Conservation (phyloP, 2,797 vertebrate species). For the Columba guinea region DNA sequence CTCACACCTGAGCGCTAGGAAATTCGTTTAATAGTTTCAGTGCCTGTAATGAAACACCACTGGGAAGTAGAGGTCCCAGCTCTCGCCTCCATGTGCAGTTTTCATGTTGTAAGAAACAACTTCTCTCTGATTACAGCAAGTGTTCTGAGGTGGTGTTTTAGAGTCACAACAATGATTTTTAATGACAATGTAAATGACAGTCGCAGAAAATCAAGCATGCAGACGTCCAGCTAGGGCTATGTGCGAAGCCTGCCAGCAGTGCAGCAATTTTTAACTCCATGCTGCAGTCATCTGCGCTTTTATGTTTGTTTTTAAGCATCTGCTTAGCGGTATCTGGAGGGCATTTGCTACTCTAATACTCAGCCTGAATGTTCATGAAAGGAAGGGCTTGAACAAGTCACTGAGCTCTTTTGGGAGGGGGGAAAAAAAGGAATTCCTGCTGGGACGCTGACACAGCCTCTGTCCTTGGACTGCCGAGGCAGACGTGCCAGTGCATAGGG, state of each 20-base stretch:
- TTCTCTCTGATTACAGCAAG: neutral
- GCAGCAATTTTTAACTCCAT: neutral
- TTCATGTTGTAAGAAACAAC: neutral
- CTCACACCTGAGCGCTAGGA: neutral
- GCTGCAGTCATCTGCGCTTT: conserved; percentile 5
- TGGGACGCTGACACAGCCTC: neutral
- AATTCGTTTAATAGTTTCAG: conserved; percentile 29
- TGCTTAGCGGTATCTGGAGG: conserved; percentile 1
- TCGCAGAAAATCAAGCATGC: neutral
- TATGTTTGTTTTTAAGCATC: conserved; percentile 30
- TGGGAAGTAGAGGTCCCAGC: conserved; percentile 21
- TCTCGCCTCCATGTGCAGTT: neutral
- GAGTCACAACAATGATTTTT: neutral
- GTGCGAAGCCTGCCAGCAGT: neutral
- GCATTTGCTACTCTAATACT: neutral
- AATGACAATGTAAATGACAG: neutral
- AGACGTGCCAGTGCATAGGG: neutral
- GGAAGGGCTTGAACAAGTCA: neutral
- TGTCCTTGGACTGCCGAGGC: rapidly evolving
- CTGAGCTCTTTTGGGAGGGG: neutral
- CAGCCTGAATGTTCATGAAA: neutral
- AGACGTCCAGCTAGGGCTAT: neutral
- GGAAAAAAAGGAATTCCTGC: neutral
- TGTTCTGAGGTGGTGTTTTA: neutral
- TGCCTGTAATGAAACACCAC: conserved; percentile 42